Percentiles rank a stretch among this genome's conserved stretches.
Conservation (phyloP, 2,888 invertebrate genomes). For the Copidosoma aretas region DNA sequence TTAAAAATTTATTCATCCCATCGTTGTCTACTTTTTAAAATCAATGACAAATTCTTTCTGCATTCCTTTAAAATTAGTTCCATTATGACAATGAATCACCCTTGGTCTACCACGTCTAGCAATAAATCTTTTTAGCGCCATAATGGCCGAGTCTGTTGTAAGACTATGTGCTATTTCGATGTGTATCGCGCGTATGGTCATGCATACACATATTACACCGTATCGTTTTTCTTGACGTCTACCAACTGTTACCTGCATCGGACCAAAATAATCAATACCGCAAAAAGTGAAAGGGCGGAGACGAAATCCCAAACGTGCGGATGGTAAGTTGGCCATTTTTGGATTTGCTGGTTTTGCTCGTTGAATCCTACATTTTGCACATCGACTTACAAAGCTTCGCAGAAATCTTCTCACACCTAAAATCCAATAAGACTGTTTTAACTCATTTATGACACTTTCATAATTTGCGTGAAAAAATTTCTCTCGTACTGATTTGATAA, state of each 20-base stretch:
- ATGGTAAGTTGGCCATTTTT: constrained; percentile 1
- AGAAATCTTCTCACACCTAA: not conserved
- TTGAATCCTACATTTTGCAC: not conserved
- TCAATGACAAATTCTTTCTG: constrained; percentile 2
- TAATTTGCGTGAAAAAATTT: not conserved
- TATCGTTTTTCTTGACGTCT: no score
- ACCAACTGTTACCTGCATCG: no score
- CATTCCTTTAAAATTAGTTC: constrained; percentile 9
- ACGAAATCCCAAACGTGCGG: no score
- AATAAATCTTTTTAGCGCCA: not conserved
- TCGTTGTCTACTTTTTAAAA: no score
- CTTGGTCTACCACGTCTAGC: not conserved
- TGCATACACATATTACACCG: no score
- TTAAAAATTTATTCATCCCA: not conserved
- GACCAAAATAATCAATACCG: no score
- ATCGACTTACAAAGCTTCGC: not conserved
- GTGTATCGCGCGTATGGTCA: no score
- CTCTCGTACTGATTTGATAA: no score
- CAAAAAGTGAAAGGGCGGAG: no score
- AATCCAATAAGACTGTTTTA: not conserved
- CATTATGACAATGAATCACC: constrained; percentile 7
- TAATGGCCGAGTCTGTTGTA: not conserved
- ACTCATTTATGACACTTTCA: not conserved
- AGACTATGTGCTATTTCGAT: not conserved
- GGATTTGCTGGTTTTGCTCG: not conserved